Conservation (phyloP, 2,797 vertebrate species). For the Platyrinchus mystaceus region DNA sequence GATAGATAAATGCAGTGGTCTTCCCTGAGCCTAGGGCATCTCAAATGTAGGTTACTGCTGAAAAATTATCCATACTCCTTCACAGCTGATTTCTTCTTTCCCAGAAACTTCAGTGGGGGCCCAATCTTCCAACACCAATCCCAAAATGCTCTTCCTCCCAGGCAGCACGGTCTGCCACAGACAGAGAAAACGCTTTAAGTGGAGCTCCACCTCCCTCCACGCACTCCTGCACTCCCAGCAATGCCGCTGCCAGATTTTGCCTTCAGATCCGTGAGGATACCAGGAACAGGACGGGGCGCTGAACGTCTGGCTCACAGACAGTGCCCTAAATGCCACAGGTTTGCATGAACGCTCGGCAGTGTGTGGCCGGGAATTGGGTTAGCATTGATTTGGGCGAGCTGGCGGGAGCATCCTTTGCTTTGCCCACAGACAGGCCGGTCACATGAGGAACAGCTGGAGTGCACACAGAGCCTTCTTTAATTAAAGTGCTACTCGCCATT, state of each 20-base stretch:
- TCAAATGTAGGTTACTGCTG: not conserved
- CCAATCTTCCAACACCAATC: not conserved
- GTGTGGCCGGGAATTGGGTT: slow-evolving; percentile 12
- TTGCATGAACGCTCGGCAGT: not conserved
- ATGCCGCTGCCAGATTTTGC: not conserved
- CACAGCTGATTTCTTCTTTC: not conserved
- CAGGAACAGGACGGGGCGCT: rapidly evolving
- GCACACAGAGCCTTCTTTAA: slow-evolving; percentile 61
- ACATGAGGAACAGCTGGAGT: slow-evolving; percentile 63
- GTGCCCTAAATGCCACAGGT: not conserved
- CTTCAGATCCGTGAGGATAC: not conserved
- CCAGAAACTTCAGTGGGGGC: not conserved
- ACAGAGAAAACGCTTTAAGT: not conserved
- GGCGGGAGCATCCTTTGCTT: slow-evolving; percentile 33
- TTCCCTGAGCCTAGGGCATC: not conserved
- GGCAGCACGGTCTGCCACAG: rapidly evolving
- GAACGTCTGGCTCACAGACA: not conserved
- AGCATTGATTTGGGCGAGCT: not conserved
- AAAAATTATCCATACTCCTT: not conserved
- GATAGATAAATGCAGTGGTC: not conserved
- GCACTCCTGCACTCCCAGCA: rapidly evolving
- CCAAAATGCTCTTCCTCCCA: not conserved
- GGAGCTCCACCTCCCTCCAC: not conserved
- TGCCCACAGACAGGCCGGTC: slow-evolving; percentile 21
- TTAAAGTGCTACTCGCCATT: slow-evolving; percentile 56